Conservation (phyloP, 1,140 invertebrate species). For the Pissodes strobi region DNA sequence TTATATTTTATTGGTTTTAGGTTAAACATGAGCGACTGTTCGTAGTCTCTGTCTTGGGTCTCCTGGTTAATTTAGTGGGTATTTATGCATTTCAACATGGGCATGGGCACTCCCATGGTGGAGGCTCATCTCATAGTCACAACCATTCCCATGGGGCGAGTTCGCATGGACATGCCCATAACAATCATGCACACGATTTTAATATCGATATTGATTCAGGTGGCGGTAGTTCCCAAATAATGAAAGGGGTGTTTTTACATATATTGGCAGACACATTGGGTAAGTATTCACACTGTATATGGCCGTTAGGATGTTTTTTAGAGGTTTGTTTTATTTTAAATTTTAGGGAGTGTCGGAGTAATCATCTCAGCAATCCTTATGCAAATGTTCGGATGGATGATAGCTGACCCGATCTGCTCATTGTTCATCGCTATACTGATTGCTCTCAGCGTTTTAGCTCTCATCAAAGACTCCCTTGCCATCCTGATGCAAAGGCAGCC, state of each 20-base stretch:
- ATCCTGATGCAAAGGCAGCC: slow-evolving; percentile 95
- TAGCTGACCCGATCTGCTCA: slow-evolving; percentile 93
- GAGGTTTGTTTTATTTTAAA: background rate
- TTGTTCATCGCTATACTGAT: slow-evolving; percentile 90
- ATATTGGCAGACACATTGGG: slow-evolving; percentile 86
- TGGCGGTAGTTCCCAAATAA: slow-evolving; percentile 75
- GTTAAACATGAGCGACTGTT: slow-evolving; percentile 92
- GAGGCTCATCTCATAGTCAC: slow-evolving; percentile 63
- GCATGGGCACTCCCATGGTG: slow-evolving; percentile 68
- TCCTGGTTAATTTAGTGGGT: slow-evolving; percentile 93
- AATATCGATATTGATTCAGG: slow-evolving; percentile 61
- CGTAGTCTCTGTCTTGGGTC: slow-evolving; percentile 88
- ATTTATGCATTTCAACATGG: slow-evolving; percentile 96
- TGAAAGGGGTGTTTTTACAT: slow-evolving; percentile 90
- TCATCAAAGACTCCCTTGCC: slow-evolving; percentile 83
- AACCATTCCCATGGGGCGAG: slow-evolving; percentile 78
- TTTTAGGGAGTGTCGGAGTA: slow-evolving; percentile 79
- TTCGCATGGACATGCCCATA: slow-evolving; percentile 64
- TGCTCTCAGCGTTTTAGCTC: slow-evolving; percentile 76
- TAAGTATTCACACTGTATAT: slow-evolving; percentile 8
- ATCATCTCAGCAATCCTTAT: slow-evolving; percentile 90
- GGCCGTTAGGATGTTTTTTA: no score
- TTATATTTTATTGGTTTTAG: slow-evolving; percentile 54
- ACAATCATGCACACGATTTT: slow-evolving; percentile 65
- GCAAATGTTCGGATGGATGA: slow-evolving; percentile 94